phyloP scores from a whole-genome alignment of 2,113 vertebrate genomes.

The Corynorhinus townsendii region DNA sequence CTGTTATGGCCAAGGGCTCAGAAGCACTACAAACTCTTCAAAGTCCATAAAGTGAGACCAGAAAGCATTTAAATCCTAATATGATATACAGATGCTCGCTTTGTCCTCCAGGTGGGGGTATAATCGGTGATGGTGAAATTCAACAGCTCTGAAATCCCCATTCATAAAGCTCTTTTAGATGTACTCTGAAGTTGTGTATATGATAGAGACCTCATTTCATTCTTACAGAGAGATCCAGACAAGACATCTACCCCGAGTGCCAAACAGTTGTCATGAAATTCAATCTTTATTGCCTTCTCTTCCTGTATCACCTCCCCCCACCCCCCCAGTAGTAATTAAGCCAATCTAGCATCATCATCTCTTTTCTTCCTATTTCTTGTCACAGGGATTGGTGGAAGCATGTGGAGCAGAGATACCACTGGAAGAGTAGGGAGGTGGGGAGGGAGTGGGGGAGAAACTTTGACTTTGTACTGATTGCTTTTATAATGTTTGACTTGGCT shows the following conservation, averaged over 20 bases:
- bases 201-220: neutral
- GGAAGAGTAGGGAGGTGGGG: neutral
- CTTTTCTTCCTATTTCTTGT: neutral
- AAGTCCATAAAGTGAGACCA: neutral
- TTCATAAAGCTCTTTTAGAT: constrained; percentile 5
- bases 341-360: neutral
- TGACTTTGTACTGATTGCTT: neutral
- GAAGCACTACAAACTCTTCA: neutral
- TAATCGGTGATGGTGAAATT: neutral
- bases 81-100: neutral
- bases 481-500: neutral
- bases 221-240: neutral
- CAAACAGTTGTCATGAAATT: neutral
- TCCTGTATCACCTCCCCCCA: neutral
- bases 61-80: neutral
- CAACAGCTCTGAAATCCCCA: neutral
- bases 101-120: neutral
- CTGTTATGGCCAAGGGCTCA: neutral
- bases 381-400: neutral
- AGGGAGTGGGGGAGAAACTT: neutral
- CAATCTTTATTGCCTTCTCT: neutral
- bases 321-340: neutral
- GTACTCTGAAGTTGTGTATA: neutral
- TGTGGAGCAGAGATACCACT: neutral
- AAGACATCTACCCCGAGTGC: neutral